Percentiles rank a stretch among this genome's conserved stretches.
These are phyloP conservation scores for Himalopsyche japonica DNA, from an alignment of 2,888 invertebrate species.

Conservation along the genomic window DNA sequence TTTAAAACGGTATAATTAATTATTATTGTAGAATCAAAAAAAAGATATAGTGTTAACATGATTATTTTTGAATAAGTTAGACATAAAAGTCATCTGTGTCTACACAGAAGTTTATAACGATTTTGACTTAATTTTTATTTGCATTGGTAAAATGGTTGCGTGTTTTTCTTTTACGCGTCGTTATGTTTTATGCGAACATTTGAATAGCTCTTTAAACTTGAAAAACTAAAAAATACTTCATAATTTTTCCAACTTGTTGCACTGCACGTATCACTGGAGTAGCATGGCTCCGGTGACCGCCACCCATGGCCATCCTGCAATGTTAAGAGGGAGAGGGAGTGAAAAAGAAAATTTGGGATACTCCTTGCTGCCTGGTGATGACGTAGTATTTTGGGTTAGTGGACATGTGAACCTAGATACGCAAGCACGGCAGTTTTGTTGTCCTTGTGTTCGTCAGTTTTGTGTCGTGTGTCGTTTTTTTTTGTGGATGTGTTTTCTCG, in stretches of 20 bases:
- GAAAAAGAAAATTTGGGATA: constrained; percentile 41
- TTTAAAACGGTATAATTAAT: no score
- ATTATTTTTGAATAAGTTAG: no score
- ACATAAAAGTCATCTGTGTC: no score
- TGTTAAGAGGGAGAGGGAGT: constrained; percentile 38
- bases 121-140: no score
- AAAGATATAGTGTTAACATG: no score
- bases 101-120: no score
- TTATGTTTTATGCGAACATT: neutral
- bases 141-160: no score
- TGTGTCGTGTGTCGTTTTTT: constrained; percentile 59
- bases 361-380: constrained; percentile 32
- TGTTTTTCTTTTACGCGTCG: neutral
- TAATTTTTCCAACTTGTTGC: constrained; percentile 23
- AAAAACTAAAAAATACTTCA: neutral
- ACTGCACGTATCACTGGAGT: constrained; percentile 1
- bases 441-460: constrained; percentile 61
- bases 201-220: neutral
- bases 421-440: constrained; percentile 62
- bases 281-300: neutral
- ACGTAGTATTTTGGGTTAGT: constrained; percentile 57
- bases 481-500: constrained; percentile 27
- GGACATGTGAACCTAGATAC: constrained; percentile 64
- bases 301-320: constrained; percentile 31
- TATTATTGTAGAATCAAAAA: no score